Base-by-base conservation (phyloP, 2,888 invertebrate species). In the Punctoribates punctum region DNA sequence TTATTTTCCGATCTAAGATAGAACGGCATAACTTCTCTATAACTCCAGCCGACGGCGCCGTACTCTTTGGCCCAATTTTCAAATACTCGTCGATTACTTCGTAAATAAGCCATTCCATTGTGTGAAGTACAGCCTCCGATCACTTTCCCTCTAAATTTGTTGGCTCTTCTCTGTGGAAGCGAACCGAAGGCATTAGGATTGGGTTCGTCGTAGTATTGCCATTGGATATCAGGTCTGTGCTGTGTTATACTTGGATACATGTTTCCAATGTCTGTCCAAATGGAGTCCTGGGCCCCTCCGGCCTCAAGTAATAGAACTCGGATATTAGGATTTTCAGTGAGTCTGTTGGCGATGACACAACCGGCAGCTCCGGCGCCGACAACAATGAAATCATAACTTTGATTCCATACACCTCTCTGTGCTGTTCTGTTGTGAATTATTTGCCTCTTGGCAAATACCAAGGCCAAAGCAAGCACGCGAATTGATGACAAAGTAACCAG, bases 21-120 rank as follows among this genome's bases (percentile, higher is more conserved):
- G 27, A 20, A 51, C 0, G 73, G 73, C 29, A 73, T 51, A n/a
- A 73, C 73, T 11, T 73, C 27, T 15, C 29, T n/a, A 73, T 29
- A 73, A 11, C 23, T 29, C 73, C 73, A 73, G n/a, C 48, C 73
- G 0, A 2, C 15, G 11, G 73, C 73, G 3, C 70, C 70, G 23
- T 70, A 70, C 1, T n/a, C 42, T 38, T 70, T 42, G 20, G 23
- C 42, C 70, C 38, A 42, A 70, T 54, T 29, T 11, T 73, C 48
- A 34, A 25, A 73, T 4, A 6, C 29, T n/a, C 11, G 6, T 5
- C n/a, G 42, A 48, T 42, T 51, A 3, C 51, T 54, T 11, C 73
- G 20, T 25, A 27, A 27, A n/a, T 9, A 73, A 9, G 27, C 1
- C 20, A 73, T 13, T 0, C 13, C 34, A 15, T 73, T 73, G n/a